Conservation (phyloP, 2,113 vertebrate species). For the Microtus ochrogaster region DNA sequence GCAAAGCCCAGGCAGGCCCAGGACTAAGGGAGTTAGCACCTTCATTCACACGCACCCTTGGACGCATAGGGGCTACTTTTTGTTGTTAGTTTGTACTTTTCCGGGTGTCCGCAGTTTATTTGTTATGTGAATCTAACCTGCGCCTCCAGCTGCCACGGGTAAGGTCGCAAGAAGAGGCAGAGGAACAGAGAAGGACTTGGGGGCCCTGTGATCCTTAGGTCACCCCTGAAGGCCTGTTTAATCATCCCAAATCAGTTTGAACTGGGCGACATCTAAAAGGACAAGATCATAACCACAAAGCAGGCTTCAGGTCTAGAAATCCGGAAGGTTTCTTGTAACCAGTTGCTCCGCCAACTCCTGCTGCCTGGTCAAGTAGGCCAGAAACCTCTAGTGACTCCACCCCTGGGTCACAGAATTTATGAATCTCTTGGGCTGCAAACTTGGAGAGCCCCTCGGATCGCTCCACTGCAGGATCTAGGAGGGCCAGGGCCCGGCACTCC, state of each 20-base stretch:
- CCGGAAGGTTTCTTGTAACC: neutral
- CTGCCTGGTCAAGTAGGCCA: neutral
- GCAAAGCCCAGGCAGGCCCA: neutral
- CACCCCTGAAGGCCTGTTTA: neutral
- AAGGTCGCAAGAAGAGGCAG: neutral
- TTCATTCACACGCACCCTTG: neutral
- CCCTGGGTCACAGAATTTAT: neutral
- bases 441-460: accelerated
- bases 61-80: neutral
- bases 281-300: neutral
- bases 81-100: neutral
- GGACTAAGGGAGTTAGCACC: neutral
- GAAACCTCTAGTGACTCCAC: neutral
- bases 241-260: neutral
- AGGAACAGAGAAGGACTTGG: neutral
- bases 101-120: neutral
- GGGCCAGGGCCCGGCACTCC: neutral
- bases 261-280: neutral
- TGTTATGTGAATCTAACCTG: neutral
- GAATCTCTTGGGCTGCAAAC: neutral
- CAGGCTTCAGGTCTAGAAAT: neutral
- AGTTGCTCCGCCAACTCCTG: neutral
- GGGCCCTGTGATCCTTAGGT: neutral
- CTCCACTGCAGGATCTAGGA: accelerated
- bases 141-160: accelerated